Percentiles rank a stretch among this genome's conserved stretches.
Evolutionary conservation across 2,113 vertebrate genomes (phyloP).

Genomic region (Nibea albiflora): DNA sequence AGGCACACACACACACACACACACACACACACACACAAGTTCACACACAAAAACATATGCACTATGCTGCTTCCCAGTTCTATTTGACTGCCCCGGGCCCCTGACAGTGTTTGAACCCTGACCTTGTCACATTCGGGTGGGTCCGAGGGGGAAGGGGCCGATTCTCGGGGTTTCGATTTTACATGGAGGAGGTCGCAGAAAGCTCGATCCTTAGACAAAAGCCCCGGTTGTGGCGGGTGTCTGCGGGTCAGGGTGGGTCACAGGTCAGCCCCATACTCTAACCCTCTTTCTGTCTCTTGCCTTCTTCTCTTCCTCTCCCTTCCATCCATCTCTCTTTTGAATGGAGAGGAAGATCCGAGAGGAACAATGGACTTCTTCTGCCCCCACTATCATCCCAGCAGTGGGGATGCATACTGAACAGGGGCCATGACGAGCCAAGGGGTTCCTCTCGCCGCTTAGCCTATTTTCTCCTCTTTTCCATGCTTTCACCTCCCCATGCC

Average conservation of each 20-base stretch:
- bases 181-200: constrained; percentile 74
- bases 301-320: constrained; percentile 77
- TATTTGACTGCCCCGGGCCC: constrained; percentile 70
- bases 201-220: constrained; percentile 78
- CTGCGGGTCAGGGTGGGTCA: constrained; percentile 73
- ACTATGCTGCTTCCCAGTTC: constrained; percentile 53
- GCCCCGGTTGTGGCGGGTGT: constrained; percentile 77
- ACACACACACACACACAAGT: constrained; percentile 37
- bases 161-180: constrained; percentile 70
- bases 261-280: constrained; percentile 68
- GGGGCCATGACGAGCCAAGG: constrained; percentile 59
- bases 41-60: constrained; percentile 62
- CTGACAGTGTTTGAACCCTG: constrained; percentile 78
- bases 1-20: constrained; percentile 4
- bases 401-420: constrained; percentile 82
- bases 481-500: constrained; percentile 52
- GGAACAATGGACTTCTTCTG: constrained; percentile 83
- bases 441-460: constrained; percentile 53
- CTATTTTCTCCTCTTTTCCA: constrained; percentile 60
- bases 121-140: constrained; percentile 82
- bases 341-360: constrained; percentile 72
- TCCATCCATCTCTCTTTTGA: constrained; percentile 76
- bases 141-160: constrained; percentile 50
- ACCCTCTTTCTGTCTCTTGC: constrained; percentile 69
- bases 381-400: constrained; percentile 79